Base-by-base conservation (phyloP, 1,140 invertebrate species). In the Saccostrea cuccullata region DNA sequence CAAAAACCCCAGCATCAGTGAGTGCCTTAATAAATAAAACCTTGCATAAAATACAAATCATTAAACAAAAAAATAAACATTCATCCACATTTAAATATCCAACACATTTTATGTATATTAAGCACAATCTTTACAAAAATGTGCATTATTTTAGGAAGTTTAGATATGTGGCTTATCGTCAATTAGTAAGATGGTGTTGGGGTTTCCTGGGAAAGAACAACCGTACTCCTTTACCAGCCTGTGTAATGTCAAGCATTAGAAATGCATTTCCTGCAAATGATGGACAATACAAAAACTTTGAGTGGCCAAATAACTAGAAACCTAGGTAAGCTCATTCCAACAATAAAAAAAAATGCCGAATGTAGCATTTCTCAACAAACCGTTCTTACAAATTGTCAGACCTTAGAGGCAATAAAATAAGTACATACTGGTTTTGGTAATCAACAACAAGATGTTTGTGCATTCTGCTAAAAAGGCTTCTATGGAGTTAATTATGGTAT, bases 181-280 rank as follows among this genome's bases (percentile, higher is more conserved):
- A 58, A 58, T 58, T 13, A 58, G 56, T 58, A 58, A 13, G 56
- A 58, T 58, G 56, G 56, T 58, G 56, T 58, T 58, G 56, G 56
- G 56, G 56, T 58, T 58, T 58, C 56, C 56, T 58, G 11, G 56
- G 56, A 58, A 58, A 58, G 64, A 70, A 70, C n/a, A 70, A 70
- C 64, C 64, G 13, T 70, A 70, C 64, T 70, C 64, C 64, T 70
- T 70, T 20, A 70, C 64, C 64, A 70, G 64, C 64, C 64, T 70
- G 64, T 70, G n/a, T 70, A 8, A 70, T 70, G 64, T 70, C 64
- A 20, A 1, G 64, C 64, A 70, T 70, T 20, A 17, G 64, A n/a
- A 70, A 70, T n/a, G n/a, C 64, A 70, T 70, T 70, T 70, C 64
- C 64, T 70, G 64, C 64, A 17, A 70, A 70, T 70, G 64, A 70